A percentile compares a stretch with the other conserved stretches of the same genome.
phyloP scores from a whole-genome alignment of 1,140 invertebrate species.

The Theocolax elegans region DNA sequence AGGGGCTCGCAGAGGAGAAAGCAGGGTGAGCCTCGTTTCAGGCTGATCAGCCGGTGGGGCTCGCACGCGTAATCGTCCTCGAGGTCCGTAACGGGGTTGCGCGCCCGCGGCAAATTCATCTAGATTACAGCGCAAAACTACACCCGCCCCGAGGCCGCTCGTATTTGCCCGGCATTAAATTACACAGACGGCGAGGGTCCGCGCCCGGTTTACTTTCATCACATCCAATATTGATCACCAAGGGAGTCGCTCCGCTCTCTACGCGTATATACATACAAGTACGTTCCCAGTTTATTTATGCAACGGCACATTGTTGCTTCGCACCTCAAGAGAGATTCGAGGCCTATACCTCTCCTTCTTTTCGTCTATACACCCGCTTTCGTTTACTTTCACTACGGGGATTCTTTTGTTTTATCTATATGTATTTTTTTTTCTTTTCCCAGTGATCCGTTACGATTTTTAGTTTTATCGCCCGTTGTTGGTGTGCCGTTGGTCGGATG shows the following conservation, averaged over 20 bases:
- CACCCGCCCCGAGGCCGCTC: constrained; percentile 49
- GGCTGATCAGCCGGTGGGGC: no score
- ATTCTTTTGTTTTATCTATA: no score
- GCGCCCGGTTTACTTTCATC: constrained; percentile 62
- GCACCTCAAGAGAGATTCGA: no score
- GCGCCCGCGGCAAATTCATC: constrained; percentile 59
- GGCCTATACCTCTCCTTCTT: background rate
- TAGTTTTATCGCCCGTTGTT: no score
- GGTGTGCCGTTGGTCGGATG: no score
- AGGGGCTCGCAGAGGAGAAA: no score
- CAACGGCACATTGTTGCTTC: constrained; percentile 54
- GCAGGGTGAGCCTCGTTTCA: no score
- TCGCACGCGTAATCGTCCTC: no score
- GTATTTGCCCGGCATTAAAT: constrained; percentile 66
- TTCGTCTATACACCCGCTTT: background rate
- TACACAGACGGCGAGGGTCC: constrained; percentile 55
- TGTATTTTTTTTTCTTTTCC: no score
- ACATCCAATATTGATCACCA: constrained; percentile 65
- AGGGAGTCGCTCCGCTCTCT: constrained; percentile 25
- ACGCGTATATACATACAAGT: no score
- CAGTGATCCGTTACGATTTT: no score
- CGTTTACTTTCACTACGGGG: background rate
- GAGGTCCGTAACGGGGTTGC: constrained; percentile 38
- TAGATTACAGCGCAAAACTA: constrained; percentile 64
- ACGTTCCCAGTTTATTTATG: constrained; percentile 60